Evolutionary conservation across 2,888 invertebrate species (phyloP).

Genomic region (Plebejus argus): DNA sequence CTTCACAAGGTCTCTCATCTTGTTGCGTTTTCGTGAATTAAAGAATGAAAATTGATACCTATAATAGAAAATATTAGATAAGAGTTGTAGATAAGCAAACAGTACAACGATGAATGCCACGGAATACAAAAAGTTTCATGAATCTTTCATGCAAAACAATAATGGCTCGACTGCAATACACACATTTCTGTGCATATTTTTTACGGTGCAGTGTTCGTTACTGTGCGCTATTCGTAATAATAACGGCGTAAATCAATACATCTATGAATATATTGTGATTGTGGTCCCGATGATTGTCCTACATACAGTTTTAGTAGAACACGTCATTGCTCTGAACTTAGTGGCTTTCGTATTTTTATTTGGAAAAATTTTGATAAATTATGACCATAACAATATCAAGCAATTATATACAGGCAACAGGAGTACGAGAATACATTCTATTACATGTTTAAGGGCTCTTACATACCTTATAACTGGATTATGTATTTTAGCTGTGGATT

Average conservation of each 20-base stretch:
- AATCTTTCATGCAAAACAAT: conserved; percentile 77
- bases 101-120: conserved; percentile 50
- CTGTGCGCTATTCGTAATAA: conserved; percentile 52
- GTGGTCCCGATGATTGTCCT: conserved; percentile 78
- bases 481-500: conserved; percentile 97
- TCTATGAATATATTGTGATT: conserved; percentile 79
- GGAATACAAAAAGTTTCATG: conserved; percentile 74
- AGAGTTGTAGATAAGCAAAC: neutral
- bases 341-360: conserved; percentile 51
- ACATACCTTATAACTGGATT: conserved; percentile 88
- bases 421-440: conserved; percentile 54
- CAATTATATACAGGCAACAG: conserved; percentile 41
- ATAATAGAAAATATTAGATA: neutral
- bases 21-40: neutral
- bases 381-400: conserved; percentile 32
- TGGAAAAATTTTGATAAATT: conserved; percentile 44
- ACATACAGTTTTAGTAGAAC: conserved; percentile 75
- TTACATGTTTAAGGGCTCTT: conserved; percentile 86
- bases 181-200: conserved; percentile 68
- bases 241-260: conserved; percentile 52
- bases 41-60: neutral
- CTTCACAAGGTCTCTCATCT: too few relatives aligned
- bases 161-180: conserved; percentile 78
- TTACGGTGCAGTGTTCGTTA: conserved; percentile 63
- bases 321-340: conserved; percentile 58